These are phyloP conservation scores for Heliconius congener DNA, from an alignment of 1,140 invertebrate species.

Conservation along the genomic window DNA sequence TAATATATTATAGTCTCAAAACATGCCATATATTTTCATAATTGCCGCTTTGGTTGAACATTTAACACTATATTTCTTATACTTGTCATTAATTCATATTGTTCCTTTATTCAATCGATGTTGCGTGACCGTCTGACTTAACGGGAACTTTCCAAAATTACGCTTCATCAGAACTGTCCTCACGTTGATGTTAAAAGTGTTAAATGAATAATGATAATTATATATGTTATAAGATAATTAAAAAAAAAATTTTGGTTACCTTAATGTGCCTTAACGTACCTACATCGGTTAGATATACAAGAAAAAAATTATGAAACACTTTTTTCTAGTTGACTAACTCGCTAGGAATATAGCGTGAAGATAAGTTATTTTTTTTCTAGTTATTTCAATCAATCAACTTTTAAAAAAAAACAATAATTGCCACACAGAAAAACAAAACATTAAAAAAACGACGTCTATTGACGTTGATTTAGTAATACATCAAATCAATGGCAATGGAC, in stretches of 20 bases:
- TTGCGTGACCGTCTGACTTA: slow-evolving; percentile 53
- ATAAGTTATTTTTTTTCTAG: too few species aligned
- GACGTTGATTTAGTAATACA: neutral
- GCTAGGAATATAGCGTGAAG: too few species aligned
- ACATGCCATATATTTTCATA: neutral
- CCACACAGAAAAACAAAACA: too few species aligned
- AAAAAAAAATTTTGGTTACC: neutral
- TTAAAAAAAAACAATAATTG: too few species aligned
- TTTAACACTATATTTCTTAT: slow-evolving; percentile 22
- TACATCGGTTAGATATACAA: too few species aligned
- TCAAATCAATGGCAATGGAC: neutral
- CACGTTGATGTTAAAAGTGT: neutral
- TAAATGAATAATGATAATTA: neutral
- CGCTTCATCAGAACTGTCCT: slow-evolving; percentile 38
- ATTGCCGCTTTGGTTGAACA: slow-evolving; percentile 25
- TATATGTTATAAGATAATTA: neutral
- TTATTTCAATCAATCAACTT: too few species aligned
- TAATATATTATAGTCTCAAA: too few species aligned
- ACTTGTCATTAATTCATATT: slow-evolving; percentile 43
- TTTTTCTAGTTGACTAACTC: too few species aligned
- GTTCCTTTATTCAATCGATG: slow-evolving; percentile 44
- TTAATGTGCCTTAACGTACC: too few species aligned
- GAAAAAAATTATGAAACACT: too few species aligned
- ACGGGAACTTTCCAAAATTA: slow-evolving; percentile 64
- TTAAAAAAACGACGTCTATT: neutral